A percentile compares a stretch with the other conserved stretches of the same genome.
Evolutionary conservation across 2,797 vertebrate genomes (phyloP).

Genomic region (Gymnopithys bicolor): DNA sequence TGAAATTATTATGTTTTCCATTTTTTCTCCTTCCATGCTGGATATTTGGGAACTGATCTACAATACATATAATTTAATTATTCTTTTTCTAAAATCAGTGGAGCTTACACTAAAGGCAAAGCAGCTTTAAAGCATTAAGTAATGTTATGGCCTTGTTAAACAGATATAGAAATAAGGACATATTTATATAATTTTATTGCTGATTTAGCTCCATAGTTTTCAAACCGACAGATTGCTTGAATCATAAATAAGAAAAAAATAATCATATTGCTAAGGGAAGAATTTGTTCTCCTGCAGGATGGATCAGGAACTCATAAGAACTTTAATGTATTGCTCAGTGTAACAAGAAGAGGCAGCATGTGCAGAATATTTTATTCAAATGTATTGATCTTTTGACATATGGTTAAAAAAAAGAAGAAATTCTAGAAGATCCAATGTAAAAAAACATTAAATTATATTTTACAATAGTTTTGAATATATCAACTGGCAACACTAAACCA

Average conservation of each 20-base stretch:
- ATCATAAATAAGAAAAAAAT: background rate
- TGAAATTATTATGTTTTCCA: background rate
- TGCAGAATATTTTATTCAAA: constrained; percentile 26
- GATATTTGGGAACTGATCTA: background rate
- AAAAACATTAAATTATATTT: background rate
- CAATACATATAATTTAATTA: background rate
- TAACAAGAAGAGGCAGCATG: background rate
- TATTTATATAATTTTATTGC: background rate
- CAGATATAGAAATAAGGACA: background rate
- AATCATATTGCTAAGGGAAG: background rate
- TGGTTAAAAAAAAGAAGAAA: background rate
- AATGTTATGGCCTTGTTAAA: background rate
- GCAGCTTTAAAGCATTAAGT: background rate
- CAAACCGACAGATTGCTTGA: background rate
- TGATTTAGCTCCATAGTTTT: background rate
- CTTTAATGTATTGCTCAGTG: background rate
- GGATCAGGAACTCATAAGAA: background rate
- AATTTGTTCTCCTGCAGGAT: background rate
- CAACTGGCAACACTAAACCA: background rate
- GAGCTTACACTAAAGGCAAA: background rate
- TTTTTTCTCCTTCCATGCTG: background rate
- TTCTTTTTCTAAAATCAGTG: background rate
- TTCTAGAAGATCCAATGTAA: background rate
- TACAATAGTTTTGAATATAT: background rate
- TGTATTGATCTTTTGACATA: constrained; percentile 4